Base-by-base conservation (phyloP, 2,113 vertebrate genomes). In the Hippocampus guttulatus region DNA sequence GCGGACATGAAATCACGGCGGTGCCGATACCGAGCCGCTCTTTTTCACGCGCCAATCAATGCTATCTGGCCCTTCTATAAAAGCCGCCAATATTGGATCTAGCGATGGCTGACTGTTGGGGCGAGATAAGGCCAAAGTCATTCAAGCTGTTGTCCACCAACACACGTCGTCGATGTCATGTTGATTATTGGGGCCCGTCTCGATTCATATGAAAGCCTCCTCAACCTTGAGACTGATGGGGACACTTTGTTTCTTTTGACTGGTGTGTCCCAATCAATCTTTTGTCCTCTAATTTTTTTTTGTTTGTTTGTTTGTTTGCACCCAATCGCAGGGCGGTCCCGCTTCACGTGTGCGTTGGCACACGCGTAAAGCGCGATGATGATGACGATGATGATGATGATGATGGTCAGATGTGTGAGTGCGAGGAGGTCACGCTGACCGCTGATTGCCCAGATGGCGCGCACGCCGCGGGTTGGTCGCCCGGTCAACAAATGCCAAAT, bases 381-480 rank as follows among this genome's bases (percentile, higher is more conserved):
- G 68, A 65, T 73, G 78, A 45, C 2, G 64, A 74, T 67, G 68
- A 64, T 73, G 78, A 38, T 5, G 64, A 45, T 60, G 64, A 74
- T 67, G 68, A 65, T 73, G 78, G 75, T 81, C 76, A 79, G 80
- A 72, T 79, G 79, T 80, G 85, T 75, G 76, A 80, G 74, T 73
- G 85, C 70, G 63, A 23, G 74, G 75, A 81, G 82, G 76, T 84
- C 84, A 83, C 57, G 71, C 68, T 76, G 76, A 77, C 83, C 81
- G 83, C 81, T 83, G 84, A 81, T 81, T 85, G 43, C 79, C 74
- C 88, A 88, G 86, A 88, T 87, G 84, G 81, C 75, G 23, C 41
- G 12, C 68, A 69, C 71, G 5, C 83, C 74, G 68, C 61, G 77
- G 81, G 76, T 77, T 70, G 15, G 49, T 68, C 64, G 64, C 64